Base-by-base conservation (phyloP, 2,797 vertebrate species). In the Poeciliopsis presidionis region DNA sequence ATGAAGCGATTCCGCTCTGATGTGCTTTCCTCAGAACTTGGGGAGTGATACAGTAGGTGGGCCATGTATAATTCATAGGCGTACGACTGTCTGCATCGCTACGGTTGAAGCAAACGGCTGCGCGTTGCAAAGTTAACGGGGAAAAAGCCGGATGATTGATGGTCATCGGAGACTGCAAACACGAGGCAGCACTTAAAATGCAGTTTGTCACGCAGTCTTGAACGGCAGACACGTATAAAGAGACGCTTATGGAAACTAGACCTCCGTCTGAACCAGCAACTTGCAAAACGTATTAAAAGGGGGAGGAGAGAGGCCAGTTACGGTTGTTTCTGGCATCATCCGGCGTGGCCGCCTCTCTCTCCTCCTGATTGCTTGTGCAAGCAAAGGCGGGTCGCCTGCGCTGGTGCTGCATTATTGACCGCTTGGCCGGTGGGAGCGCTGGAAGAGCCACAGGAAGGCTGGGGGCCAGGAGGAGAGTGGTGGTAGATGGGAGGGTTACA, bases 271-370 rank as follows among this genome's bases (percentile, higher is more conserved):
- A 74, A 16, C 53, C 72, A 43, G 74, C 74, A 76, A 46, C 11
- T 57, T 89, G 82, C 86, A 83, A 92, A 25, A 86, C 81, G 84
- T 73, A 74, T 78, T 84, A 91, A 86, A 88, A 88, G 77, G 79
- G 78, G 85, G 81, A 41, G 79, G 81, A 77, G 83, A 77, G 81
- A 82, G 85, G 87, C 75, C 86, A 75, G 86, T 93, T 91, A 78
- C 85, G 79, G 90, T 82, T 90, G 79, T 86, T 96, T 96, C 96
- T 94, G 93, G 94, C 90, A 95, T 86, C 81, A 89, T 96, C 95
- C 94, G 88, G 80, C 84, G 84, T 72, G 74, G 72, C 55, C 79
- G 82, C 87, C 83, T 91, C 89, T 79, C 91, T 89, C 90, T 93
- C 90, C 87, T 88, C 89, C 82, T 88, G 92, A 95, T 95, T 96